Evolutionary conservation across 2,888 invertebrate genomes (phyloP), one percentile per base, ranked within the genome.

Genomic region (Philopedon plagiatum): DNA sequence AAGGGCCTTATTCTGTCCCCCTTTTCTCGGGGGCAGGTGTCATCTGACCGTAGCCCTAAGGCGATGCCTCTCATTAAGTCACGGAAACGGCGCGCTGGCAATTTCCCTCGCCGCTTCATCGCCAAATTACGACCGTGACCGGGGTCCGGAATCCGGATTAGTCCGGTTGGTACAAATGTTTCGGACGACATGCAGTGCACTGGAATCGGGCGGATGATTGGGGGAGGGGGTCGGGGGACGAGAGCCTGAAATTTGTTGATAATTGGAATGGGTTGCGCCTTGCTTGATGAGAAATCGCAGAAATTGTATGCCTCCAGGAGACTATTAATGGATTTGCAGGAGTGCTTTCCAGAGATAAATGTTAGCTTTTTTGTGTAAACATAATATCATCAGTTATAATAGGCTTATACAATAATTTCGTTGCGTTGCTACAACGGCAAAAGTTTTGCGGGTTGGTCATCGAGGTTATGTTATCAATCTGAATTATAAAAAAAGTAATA

Each of bases 1-100:
- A 46, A 34, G 49, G 29, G n/a, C 32, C 44, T 18, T 39, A n/a
- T 15, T 29, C 23, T 13, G 11, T 46, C 44, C 56, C 56, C 51
- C 37, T 15, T 49, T 49, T 29, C 63, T 49, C 65, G 56, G 58
- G 54, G 74, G 63, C 76, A 76, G 77, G 77, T 75, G 71, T 71
- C 74, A 75, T 64, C 73, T 77, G 61, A 57, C 57, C 51, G 39
- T 15, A 32, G 79, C 80, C 82, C 82, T 80, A 81, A 82, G 83
- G 83, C 83, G 79, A 79, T 82, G 71, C 60, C 80, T 77, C 83
- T 85, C 85, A 86, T 86, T 85, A 85, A 86, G 84, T 85, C 83
- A 81, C 86, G 86, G 86, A 86, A 86, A 82, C 85, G 83, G 84
- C 83, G 83, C 84, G 83, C 80, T 84, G 83, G 84, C 85, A 86